phyloP scores from a whole-genome alignment of 2,113 vertebrate genomes.

The Aramus guarauna region DNA sequence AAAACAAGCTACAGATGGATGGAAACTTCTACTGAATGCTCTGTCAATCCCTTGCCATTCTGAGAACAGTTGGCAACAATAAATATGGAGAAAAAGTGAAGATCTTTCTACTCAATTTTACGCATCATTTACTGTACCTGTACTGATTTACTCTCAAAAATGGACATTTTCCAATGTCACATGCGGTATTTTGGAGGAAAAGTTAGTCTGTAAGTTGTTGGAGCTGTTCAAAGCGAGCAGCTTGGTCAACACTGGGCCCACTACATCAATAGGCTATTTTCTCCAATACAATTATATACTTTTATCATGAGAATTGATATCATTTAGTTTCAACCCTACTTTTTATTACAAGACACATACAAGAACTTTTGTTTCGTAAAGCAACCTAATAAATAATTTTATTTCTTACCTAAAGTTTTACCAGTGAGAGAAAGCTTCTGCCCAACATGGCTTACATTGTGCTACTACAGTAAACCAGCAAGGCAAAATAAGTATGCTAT shows the following conservation, averaged over 20 bases:
- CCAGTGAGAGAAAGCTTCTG: background rate
- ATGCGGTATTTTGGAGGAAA: background rate
- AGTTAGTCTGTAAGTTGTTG: background rate
- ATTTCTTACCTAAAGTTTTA: background rate
- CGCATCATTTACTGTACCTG: conserved; percentile 42
- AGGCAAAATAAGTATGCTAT: background rate
- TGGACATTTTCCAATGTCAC: conserved; percentile 42
- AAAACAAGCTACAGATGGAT: conserved; percentile 55
- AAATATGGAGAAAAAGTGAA: conserved; percentile 53
- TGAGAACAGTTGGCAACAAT: conserved; percentile 10
- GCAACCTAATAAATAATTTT: background rate
- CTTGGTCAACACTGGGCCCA: background rate
- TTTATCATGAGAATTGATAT: background rate
- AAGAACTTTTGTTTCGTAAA: background rate
- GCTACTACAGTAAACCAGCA: background rate
- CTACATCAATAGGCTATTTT: background rate
- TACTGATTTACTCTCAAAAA: background rate
- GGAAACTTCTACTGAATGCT: conserved; percentile 35
- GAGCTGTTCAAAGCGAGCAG: background rate
- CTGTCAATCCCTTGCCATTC: background rate
- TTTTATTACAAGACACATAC: background rate
- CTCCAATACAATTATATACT: background rate
- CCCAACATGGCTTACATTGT: background rate
- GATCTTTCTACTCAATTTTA: conserved; percentile 59
- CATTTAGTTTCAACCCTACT: background rate